These are phyloP conservation scores for Athripsodes cinereus DNA, from an alignment of 2,888 invertebrate genomes.

Conservation along the genomic window DNA sequence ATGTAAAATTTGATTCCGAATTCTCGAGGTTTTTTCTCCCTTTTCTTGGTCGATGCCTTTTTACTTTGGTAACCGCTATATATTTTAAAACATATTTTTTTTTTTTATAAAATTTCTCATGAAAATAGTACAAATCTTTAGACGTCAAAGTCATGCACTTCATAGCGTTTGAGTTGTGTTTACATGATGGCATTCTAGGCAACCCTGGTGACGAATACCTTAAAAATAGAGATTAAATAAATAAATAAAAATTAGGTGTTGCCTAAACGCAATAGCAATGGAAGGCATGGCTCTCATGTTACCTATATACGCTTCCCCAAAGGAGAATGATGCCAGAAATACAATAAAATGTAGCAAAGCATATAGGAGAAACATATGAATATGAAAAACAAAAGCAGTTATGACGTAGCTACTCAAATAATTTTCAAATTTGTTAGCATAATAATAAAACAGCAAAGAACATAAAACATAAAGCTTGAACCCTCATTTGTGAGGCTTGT, in stretches of 20 bases:
- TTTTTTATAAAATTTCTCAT: not conserved
- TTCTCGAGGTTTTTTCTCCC: not conserved
- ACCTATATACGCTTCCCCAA: not conserved
- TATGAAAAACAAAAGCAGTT: not conserved
- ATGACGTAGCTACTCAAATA: not conserved
- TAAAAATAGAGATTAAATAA: not conserved
- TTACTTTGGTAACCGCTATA: not conserved
- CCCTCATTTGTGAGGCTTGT: slow-evolving; percentile 5
- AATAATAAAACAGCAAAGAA: not conserved
- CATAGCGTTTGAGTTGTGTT: not conserved
- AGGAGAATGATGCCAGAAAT: no score
- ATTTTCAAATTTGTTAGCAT: not conserved
- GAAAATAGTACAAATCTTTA: not conserved
- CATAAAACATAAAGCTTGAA: slow-evolving; percentile 1
- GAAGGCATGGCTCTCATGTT: not conserved
- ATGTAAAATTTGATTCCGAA: no score
- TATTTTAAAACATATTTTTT: not conserved
- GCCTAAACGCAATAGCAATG: no score
- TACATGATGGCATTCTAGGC: not conserved
- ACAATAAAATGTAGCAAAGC: no score
- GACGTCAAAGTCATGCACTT: not conserved
- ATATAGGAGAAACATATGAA: not conserved
- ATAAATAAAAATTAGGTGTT: no score
- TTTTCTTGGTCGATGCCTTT: not conserved
- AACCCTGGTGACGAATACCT: not conserved